Evolutionary conservation across 2,888 invertebrate genomes (phyloP).

Genomic region (Lithophane leautieri): DNA sequence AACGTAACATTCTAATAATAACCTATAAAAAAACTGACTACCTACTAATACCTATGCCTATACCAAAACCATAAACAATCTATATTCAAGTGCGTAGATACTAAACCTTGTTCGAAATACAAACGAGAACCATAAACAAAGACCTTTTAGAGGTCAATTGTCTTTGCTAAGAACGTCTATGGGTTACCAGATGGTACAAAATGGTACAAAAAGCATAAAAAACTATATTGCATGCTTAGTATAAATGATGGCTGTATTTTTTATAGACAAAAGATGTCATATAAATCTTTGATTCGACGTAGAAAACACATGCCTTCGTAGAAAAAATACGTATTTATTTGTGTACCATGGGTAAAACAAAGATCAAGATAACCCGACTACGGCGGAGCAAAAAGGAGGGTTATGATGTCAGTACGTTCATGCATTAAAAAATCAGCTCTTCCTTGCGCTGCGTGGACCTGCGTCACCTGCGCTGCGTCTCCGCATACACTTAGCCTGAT

Average conservation of each 20-base stretch:
- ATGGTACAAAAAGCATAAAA: slow-evolving; percentile 40
- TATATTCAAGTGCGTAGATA: slow-evolving; percentile 31
- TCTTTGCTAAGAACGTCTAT: slow-evolving; percentile 22
- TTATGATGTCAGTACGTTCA: too few relatives aligned
- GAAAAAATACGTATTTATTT: not conserved
- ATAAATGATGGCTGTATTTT: not conserved
- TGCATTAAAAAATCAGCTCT: too few relatives aligned
- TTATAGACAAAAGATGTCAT: slow-evolving; percentile 4
- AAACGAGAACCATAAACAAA: slow-evolving; percentile 27
- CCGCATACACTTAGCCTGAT: too few relatives aligned
- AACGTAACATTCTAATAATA: not conserved
- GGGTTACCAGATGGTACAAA: slow-evolving; percentile 21
- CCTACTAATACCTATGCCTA: not conserved
- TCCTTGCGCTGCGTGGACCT: too few relatives aligned
- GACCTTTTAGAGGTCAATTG: slow-evolving; percentile 26
- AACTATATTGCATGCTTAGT: slow-evolving; percentile 21
- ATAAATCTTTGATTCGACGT: slow-evolving; percentile 35
- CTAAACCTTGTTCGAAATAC: slow-evolving; percentile 31
- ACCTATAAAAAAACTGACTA: not conserved
- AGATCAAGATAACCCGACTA: not conserved
- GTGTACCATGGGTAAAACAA: too few relatives aligned
- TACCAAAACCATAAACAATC: slow-evolving; percentile 8
- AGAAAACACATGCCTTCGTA: too few relatives aligned
- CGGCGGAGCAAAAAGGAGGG: too few relatives aligned
- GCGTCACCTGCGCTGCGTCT: too few relatives aligned